Evolutionary conservation across 1,140 invertebrate genomes (phyloP).

Genomic region (Drosophila virilis): DNA sequence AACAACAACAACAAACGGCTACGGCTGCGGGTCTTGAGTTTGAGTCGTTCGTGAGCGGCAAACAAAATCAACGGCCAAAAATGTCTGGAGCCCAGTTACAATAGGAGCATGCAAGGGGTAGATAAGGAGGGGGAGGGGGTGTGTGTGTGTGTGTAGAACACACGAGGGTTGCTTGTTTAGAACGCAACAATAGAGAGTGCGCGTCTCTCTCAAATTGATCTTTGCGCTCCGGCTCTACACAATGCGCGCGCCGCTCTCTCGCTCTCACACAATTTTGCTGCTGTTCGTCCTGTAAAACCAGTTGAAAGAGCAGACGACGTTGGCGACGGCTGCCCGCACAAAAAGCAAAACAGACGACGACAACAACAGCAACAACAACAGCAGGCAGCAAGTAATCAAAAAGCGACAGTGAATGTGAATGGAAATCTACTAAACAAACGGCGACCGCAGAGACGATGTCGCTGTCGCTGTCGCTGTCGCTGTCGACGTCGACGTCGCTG

Average conservation of each 20-base stretch:
- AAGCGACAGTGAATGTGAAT: constrained; percentile 81
- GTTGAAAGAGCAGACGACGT: constrained; percentile 46
- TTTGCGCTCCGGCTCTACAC: not conserved
- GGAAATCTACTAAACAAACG: constrained; percentile 78
- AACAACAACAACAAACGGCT: not conserved
- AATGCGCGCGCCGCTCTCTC: not conserved
- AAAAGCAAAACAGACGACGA: constrained; percentile 45
- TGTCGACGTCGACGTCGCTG: constrained; percentile 29
- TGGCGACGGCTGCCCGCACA: constrained; percentile 44
- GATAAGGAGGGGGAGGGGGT: too few relatives aligned
- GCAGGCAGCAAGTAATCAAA: constrained; percentile 60
- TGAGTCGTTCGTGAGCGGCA: constrained; percentile 11
- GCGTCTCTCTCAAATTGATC: constrained; percentile 10
- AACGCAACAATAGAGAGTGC: constrained; percentile 12
- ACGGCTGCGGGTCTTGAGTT: not conserved
- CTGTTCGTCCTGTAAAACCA: constrained; percentile 44
- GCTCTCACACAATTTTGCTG: constrained; percentile 10
- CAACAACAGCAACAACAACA: constrained; percentile 33
- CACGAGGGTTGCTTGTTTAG: constrained; percentile 18
- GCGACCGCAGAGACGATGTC: constrained; percentile 30
- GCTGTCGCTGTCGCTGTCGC: constrained; percentile 17
- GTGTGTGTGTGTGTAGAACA: too few relatives aligned
- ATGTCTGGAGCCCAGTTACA: not conserved
- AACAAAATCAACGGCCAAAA: constrained; percentile 15
- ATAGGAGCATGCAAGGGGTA: not conserved